These are phyloP conservation scores for Drosophila anomalata DNA, from an alignment of 2,888 invertebrate species.

Conservation along the genomic window DNA sequence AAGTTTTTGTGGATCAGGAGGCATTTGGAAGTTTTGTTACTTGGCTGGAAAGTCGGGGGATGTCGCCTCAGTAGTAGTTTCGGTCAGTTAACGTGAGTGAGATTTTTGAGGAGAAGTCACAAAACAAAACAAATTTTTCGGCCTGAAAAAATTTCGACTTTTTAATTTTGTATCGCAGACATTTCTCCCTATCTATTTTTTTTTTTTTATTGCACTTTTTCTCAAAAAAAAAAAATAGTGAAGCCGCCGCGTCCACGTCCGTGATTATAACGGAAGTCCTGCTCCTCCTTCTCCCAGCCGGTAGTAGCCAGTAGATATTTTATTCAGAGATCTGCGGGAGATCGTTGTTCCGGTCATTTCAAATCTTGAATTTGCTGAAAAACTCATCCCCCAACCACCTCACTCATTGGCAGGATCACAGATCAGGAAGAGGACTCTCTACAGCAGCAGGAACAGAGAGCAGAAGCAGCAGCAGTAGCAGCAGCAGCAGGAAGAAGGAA, in stretches of 20 bases:
- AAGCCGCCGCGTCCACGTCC: not conserved
- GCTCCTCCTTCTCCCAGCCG: too few relatives aligned
- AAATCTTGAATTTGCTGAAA: too few relatives aligned
- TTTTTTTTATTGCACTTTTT: not conserved
- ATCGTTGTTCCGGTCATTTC: too few relatives aligned
- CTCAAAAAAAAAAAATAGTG: not conserved
- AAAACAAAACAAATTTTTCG: conserved; percentile 11
- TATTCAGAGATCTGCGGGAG: too few relatives aligned
- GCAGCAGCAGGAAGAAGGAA: too few relatives aligned
- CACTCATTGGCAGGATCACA: too few relatives aligned
- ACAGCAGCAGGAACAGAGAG: too few relatives aligned
- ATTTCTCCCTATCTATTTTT: not conserved
- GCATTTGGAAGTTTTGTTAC: conserved; percentile 7
- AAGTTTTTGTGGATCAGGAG: not conserved
- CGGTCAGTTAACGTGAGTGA: conserved; percentile 6
- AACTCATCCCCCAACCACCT: too few relatives aligned
- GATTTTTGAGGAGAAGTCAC: conserved; percentile 47
- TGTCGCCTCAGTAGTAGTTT: conserved; percentile 7
- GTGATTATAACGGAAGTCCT: not conserved
- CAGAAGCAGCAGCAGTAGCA: too few relatives aligned
- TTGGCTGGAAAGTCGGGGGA: not conserved
- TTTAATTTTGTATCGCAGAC: conserved; percentile 1
- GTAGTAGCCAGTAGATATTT: too few relatives aligned
- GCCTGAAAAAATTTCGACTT: conserved; percentile 1
- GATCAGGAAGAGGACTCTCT: too few relatives aligned